A percentile compares a stretch with the other conserved stretches of the same genome.
Conservation (phyloP, 2,797 vertebrate species). For the Champsocephalus esox region DNA sequence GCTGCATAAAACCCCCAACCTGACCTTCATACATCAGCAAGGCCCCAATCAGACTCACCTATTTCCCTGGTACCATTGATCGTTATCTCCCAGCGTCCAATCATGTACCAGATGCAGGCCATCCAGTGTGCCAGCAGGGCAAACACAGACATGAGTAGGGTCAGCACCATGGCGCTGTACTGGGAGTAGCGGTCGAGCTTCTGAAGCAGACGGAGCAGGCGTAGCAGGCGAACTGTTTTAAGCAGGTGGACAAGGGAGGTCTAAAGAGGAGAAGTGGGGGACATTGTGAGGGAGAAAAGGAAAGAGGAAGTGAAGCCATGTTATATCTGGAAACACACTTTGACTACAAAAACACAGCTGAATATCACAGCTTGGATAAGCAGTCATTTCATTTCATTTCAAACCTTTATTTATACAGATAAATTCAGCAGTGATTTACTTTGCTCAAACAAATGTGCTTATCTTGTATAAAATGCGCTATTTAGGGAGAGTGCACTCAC, state of each 20-base stretch:
- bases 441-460: conserved; percentile 23
- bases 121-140: conserved; percentile 96
- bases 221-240: conserved; percentile 94
- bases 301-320: neutral
- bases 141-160: conserved; percentile 94
- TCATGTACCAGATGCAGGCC: conserved; percentile 96
- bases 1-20: neutral
- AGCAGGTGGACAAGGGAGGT: conserved; percentile 95
- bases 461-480: conserved; percentile 1
- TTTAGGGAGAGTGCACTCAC: conserved; percentile 81
- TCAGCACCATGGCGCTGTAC: conserved; percentile 97
- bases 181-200: conserved; percentile 98
- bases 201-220: conserved; percentile 93
- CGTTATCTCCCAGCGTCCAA: conserved; percentile 92
- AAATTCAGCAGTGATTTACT: conserved; percentile 2
- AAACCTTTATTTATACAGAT: too few species aligned
- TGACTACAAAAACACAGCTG: conserved; percentile 18
- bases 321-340: conserved; percentile 2
- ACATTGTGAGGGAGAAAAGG: neutral
- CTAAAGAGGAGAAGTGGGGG: conserved; percentile 69
- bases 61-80: conserved; percentile 92
- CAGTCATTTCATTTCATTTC: conserved; percentile 1
- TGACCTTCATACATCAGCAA: neutral
- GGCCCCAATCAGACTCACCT: conserved; percentile 83
- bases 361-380: conserved; percentile 13